Conservation (phyloP, 2,797 vertebrate species). For the Peromyscus nudipes region DNA sequence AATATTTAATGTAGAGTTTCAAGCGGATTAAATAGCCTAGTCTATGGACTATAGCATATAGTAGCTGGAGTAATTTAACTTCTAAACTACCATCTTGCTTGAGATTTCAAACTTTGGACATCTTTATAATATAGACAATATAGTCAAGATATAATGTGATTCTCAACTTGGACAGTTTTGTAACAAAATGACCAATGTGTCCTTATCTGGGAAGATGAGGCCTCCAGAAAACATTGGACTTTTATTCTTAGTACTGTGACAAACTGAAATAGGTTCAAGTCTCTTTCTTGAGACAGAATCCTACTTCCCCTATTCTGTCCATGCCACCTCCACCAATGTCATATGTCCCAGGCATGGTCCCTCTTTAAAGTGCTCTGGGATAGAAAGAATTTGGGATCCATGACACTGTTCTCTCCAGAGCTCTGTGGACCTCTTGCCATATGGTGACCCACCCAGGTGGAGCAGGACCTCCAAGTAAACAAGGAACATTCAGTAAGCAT, state of each 20-base stretch:
- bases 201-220: neutral
- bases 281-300: neutral
- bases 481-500: neutral
- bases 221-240: neutral
- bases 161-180: neutral
- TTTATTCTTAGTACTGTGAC: conserved; percentile 18
- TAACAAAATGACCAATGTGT: neutral
- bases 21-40: neutral
- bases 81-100: neutral
- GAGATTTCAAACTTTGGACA: neutral
- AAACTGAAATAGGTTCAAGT: neutral
- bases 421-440: conserved; percentile 15
- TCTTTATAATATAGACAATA: neutral
- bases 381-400: neutral
- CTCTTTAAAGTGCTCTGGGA: neutral
- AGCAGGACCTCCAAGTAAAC: neutral
- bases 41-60: neutral
- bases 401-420: neutral
- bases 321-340: neutral
- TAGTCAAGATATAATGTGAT: neutral
- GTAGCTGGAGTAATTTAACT: conserved; percentile 2
- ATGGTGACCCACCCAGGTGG: neutral
- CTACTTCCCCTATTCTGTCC: neutral
- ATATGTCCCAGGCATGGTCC: neutral
- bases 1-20: neutral